Evolutionary conservation across 2,797 vertebrate genomes (phyloP).

Genomic region (Halcyon leucocephala): DNA sequence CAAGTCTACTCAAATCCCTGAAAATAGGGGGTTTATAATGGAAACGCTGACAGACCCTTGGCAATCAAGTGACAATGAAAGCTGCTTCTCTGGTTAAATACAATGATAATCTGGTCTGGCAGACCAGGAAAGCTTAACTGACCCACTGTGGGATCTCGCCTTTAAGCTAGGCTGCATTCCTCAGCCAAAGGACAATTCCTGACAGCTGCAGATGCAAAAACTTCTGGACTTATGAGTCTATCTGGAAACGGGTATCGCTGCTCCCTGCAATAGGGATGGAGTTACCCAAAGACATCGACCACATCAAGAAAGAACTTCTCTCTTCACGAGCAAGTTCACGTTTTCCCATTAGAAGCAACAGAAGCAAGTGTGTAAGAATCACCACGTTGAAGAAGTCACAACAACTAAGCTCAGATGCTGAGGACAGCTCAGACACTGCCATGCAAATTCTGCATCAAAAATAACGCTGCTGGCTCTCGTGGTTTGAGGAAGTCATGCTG

Average conservation of each 20-base stretch:
- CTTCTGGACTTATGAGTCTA: background rate
- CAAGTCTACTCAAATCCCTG: conserved; percentile 71
- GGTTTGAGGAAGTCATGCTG: background rate
- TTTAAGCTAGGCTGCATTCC: background rate
- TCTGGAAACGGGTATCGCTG: background rate
- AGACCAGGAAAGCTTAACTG: conserved; percentile 47
- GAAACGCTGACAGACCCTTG: conserved; percentile 74
- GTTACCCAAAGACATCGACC: background rate
- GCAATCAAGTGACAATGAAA: conserved; percentile 68
- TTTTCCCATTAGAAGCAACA: background rate
- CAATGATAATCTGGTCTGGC: conserved; percentile 67
- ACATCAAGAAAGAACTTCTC: background rate
- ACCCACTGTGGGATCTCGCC: background rate
- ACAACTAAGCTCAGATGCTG: background rate
- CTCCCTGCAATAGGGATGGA: background rate
- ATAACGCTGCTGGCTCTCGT: background rate
- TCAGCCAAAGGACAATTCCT: conserved; percentile 2
- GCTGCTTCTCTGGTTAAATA: conserved; percentile 52
- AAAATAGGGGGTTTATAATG: conserved; percentile 79
- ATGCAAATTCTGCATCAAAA: background rate
- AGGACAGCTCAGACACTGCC: background rate
- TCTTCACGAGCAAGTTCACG: background rate
- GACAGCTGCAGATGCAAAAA: background rate
- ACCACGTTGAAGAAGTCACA: background rate
- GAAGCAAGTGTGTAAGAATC: background rate